Base-by-base conservation (phyloP, 1,140 invertebrate genomes). In the Nylanderia fulva region DNA sequence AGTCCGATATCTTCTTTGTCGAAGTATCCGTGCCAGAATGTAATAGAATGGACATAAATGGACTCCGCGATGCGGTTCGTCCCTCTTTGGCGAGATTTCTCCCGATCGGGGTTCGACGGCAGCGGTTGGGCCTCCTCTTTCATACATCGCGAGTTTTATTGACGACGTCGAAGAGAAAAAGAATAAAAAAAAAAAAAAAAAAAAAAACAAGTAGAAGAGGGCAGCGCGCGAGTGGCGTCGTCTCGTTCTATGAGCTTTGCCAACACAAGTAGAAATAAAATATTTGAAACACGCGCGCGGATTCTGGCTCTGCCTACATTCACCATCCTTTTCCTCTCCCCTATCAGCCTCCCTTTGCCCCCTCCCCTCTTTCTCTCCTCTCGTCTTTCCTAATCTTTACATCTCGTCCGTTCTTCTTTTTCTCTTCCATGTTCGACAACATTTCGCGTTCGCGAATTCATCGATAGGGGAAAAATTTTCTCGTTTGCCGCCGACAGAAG, bases 241-340 rank as follows among this genome's bases (percentile, higher is more conserved):
- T 61, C 66, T 64, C 48, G 27, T 85, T 66, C 64, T 72, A 48
- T 39, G 83, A 56, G 74, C 80, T 89, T 89, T 89, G 75, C 85
- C 75, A 90, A 90, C 79, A 69, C 87, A 86, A 93, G 92, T 92
- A 91, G 91, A 94, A 93, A 93, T 93, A 92, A 93, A 93, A 93
- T 93, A 94, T 93, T 93, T 93, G 91, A 93, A 92, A 92, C 88
- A 86, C 84, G 88, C 79, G 79, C 79, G 74, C 60, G 82, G 61
- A 84, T 85, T 86, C 74, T 68, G 54, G 42, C 39, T 33, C 52
- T 48, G 42, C 1, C 7, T 60, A 24, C 33, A 77, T 8, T 6
- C 45, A 9, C 13, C 1, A 0, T 27, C 63, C 56, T 11, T 58
- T 36, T 48, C 0, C 24, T 56, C 33, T 18, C 7, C 36, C 18